phyloP scores from a whole-genome alignment of 2,888 invertebrate genomes.

The Epinotia ramella region DNA sequence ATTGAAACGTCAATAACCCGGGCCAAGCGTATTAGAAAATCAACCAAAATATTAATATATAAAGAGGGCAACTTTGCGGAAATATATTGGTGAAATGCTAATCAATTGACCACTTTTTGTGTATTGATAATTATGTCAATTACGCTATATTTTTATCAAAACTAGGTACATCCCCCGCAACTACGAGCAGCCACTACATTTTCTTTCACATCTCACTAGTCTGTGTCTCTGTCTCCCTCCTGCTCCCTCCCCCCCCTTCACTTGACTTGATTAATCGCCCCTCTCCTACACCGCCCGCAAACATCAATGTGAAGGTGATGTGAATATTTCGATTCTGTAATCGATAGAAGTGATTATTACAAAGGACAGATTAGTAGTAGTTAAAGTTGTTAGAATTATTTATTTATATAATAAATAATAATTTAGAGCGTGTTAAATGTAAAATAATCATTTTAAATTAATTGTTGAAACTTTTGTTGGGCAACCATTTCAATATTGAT shows the following conservation, averaged over 20 bases:
- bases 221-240: constrained; percentile 16
- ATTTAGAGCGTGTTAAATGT: no score
- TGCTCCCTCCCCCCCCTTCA: constrained; percentile 30
- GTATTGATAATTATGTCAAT: constrained; percentile 33
- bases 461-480: not conserved
- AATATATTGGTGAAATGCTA: constrained; percentile 21
- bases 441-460: no score
- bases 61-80: constrained; percentile 11
- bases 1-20: constrained; percentile 80
- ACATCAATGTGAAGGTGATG: constrained; percentile 29
- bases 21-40: constrained; percentile 52
- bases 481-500: not conserved
- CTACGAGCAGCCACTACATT: constrained; percentile 43
- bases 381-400: not conserved
- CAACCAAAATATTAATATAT: constrained; percentile 31
- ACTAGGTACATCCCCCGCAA: constrained; percentile 41
- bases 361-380: not conserved
- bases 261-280: constrained; percentile 40
- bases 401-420: not conserved
- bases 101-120: constrained; percentile 20
- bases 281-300: constrained; percentile 24
- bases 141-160: constrained; percentile 37
- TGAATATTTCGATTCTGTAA: constrained; percentile 22
- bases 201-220: constrained; percentile 38
- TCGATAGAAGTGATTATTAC: constrained; percentile 5